Conservation (phyloP, 92 coral and sea anemone genomes). For the Epizoanthus scotinus region DNA sequence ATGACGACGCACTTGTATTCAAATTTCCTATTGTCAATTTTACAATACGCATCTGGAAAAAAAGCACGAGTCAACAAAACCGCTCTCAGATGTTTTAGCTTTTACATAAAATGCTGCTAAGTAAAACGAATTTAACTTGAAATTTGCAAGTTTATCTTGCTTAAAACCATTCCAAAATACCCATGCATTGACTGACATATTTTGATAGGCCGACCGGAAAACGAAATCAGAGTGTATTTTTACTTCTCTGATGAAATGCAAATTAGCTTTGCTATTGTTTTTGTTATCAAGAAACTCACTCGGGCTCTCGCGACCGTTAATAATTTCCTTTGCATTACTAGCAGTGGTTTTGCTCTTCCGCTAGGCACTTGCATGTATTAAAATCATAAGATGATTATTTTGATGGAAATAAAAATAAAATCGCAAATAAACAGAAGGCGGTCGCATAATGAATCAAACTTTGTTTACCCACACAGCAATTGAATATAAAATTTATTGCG, state of each 20-base stretch:
- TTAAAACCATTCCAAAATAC: conserved; percentile 33
- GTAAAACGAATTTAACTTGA: conserved; percentile 1
- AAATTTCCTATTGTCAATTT: conserved; percentile 62
- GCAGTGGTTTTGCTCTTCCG: conserved; percentile 26
- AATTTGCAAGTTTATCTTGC: background rate
- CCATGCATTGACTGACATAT: conserved; percentile 36
- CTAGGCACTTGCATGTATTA: conserved; percentile 35
- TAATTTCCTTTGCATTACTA: conserved; percentile 37
- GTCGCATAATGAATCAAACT: conserved; percentile 70
- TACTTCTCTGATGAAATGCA: conserved; percentile 48
- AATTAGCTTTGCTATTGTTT: conserved; percentile 56
- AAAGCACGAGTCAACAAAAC: conserved; percentile 30
- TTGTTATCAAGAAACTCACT: conserved; percentile 55
- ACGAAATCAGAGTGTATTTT: conserved; percentile 42
- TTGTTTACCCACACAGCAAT: conserved; percentile 87
- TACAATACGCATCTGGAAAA: conserved; percentile 48
- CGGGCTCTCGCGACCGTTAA: conserved; percentile 49
- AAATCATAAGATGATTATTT: conserved; percentile 22
- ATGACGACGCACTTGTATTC: conserved; percentile 69
- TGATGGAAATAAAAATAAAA: conserved; percentile 47
- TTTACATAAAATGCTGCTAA: background rate
- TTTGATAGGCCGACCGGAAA: conserved; percentile 45
- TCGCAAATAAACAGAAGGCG: conserved; percentile 55
- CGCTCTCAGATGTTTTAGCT: conserved; percentile 10
- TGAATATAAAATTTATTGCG: conserved; percentile 83